phyloP scores from a whole-genome alignment of 2,888 invertebrate species.

The Orgyia antiqua region DNA sequence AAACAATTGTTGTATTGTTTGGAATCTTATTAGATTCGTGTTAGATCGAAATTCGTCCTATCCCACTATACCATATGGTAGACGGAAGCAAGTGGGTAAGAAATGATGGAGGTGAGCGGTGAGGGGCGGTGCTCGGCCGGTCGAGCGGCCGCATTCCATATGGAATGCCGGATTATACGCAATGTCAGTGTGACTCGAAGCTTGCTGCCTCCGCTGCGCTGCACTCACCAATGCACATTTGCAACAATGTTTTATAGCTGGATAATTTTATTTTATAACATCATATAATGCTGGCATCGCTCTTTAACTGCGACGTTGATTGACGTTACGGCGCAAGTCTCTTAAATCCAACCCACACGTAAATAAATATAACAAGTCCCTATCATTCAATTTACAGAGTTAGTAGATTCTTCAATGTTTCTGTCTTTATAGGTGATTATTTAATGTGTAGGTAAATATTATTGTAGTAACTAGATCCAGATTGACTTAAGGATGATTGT shows the following conservation, averaged over 20 bases:
- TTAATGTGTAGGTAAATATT: no score
- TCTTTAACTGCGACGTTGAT: constrained; percentile 25
- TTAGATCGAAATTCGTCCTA: constrained; percentile 54
- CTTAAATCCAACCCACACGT: constrained; percentile 21
- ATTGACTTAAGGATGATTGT: no score
- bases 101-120: constrained; percentile 67
- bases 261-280: constrained; percentile 7
- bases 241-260: constrained; percentile 33
- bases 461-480: no score
- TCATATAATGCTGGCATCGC: constrained; percentile 8
- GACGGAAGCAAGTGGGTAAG: constrained; percentile 64
- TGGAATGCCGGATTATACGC: constrained; percentile 70
- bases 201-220: constrained; percentile 38
- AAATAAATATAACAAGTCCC: constrained; percentile 19
- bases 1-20: neutral
- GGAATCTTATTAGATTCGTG: constrained; percentile 46
- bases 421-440: no score
- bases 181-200: constrained; percentile 71
- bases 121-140: constrained; percentile 56
- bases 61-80: constrained; percentile 68
- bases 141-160: constrained; percentile 72
- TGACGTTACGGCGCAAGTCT: constrained; percentile 44
- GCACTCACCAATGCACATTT: constrained; percentile 39
- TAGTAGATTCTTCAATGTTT: no score
- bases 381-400: no score